phyloP scores from a whole-genome alignment of 1,140 invertebrate genomes.

The Cydia strobilella region DNA sequence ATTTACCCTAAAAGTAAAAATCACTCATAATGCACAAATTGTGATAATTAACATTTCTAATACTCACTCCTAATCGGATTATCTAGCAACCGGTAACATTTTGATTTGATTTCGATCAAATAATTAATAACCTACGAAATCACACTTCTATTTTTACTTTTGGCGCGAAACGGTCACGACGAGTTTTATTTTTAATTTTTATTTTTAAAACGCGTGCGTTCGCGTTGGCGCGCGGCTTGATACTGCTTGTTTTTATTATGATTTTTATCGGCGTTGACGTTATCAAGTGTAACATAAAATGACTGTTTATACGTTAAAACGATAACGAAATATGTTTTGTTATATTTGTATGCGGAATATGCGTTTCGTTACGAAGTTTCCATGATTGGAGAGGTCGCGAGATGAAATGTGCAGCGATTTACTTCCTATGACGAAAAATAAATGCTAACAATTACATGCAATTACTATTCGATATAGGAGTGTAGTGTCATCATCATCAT shows the following conservation, averaged over 20 bases:
- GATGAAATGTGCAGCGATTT: constrained; percentile 5
- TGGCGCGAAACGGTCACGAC: constrained; percentile 14
- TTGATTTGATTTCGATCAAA: too few relatives aligned
- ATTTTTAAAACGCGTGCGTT: constrained; percentile 20
- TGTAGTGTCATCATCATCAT: too few relatives aligned
- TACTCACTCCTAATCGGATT: background rate
- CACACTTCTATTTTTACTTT: constrained; percentile 5
- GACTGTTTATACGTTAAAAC: background rate
- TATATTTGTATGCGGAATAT: background rate
- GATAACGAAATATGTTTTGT: background rate
- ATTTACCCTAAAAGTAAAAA: background rate
- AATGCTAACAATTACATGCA: background rate
- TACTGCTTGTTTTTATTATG: constrained; percentile 25
- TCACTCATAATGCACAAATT: constrained; percentile 3
- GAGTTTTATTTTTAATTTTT: constrained; percentile 22
- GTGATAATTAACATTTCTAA: background rate
- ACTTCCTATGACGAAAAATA: constrained; percentile 8
- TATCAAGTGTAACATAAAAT: constrained; percentile 13
- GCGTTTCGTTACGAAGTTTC: background rate
- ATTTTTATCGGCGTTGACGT: constrained; percentile 10
- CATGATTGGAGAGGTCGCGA: background rate
- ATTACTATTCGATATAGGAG: background rate
- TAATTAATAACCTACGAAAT: background rate
- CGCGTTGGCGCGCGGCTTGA: background rate
- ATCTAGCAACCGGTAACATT: background rate